Evolutionary conservation across 2,113 vertebrate genomes (phyloP).

Genomic region (Apodemus speciosus): DNA sequence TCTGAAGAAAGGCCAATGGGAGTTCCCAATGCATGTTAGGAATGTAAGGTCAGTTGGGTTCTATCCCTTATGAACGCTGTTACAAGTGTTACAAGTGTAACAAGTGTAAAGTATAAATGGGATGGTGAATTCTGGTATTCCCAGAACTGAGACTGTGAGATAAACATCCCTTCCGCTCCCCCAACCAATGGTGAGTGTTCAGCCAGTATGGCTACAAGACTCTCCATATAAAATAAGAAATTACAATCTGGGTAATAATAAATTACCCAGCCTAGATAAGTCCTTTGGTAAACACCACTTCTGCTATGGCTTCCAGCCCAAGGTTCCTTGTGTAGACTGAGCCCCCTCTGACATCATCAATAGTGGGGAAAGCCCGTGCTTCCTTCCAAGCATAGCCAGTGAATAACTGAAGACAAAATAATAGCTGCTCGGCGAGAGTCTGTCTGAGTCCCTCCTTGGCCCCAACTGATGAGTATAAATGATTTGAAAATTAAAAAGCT

Average conservation of each 20-base stretch:
- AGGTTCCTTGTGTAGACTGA: slow-evolving; percentile 18
- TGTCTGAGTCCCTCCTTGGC: slow-evolving; percentile 64
- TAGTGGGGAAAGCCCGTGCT: not conserved
- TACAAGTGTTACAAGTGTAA: too few species aligned
- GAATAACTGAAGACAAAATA: slow-evolving; percentile 53
- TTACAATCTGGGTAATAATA: not conserved
- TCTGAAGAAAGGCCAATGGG: not conserved
- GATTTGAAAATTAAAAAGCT: slow-evolving; percentile 81
- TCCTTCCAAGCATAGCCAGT: slow-evolving; percentile 44
- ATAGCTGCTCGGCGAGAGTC: slow-evolving; percentile 34
- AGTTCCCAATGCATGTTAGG: not conserved
- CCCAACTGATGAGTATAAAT: slow-evolving; percentile 77
- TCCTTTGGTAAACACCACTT: slow-evolving; percentile 14
- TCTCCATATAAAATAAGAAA: not conserved
- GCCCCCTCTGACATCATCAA: slow-evolving; percentile 23
- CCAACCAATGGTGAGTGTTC: not conserved
- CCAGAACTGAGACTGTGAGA: not conserved
- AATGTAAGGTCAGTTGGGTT: not conserved
- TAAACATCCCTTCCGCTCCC: not conserved
- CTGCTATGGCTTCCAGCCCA: not conserved
- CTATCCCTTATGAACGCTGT: not conserved
- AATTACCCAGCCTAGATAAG: not conserved
- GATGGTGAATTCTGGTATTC: not conserved
- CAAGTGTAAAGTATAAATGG: too few species aligned
- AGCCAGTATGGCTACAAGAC: not conserved